phyloP scores from a whole-genome alignment of 2,888 invertebrate species.

The Penaeus monodon region DNA sequence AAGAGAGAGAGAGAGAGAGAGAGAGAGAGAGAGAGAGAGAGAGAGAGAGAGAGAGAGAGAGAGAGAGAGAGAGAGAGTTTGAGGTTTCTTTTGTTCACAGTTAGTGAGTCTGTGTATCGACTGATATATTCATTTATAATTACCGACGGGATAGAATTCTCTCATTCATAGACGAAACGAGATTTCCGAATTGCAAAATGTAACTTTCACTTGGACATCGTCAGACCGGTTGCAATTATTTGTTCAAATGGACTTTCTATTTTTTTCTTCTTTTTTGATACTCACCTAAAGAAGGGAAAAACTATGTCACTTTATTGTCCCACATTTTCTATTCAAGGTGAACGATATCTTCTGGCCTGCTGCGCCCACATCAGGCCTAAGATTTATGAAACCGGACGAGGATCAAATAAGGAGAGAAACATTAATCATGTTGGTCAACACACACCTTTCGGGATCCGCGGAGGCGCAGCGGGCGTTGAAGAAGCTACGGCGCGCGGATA shows the following conservation, averaged over 20 bases:
- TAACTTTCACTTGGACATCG: too few relatives aligned
- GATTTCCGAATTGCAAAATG: too few relatives aligned
- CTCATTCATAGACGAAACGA: too few relatives aligned
- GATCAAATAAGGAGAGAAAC: constrained; percentile 50
- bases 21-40: constrained; percentile 19
- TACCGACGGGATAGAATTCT: too few relatives aligned
- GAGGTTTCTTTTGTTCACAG: too few relatives aligned
- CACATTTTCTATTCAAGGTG: constrained; percentile 13
- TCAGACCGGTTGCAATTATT: too few relatives aligned
- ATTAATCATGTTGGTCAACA: constrained; percentile 61
- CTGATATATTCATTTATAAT: too few relatives aligned
- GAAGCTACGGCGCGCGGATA: constrained; percentile 31
- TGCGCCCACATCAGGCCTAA: constrained; percentile 15
- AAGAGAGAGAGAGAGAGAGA: neutral
- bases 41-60: constrained; percentile 21
- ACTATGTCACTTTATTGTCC: constrained; percentile 5
- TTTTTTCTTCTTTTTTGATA: too few relatives aligned
- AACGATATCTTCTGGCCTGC: constrained; percentile 31
- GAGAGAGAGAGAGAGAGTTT: neutral
- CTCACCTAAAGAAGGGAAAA: neutral
- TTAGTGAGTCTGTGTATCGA: too few relatives aligned
- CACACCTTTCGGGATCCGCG: constrained; percentile 53
- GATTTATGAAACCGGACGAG: constrained; percentile 55
- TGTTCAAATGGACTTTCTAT: too few relatives aligned
- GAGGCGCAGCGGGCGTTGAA: constrained; percentile 17